These are phyloP conservation scores for Zelostemma sp. DNA, from an alignment of 1,140 invertebrate genomes.

Conservation along the genomic window DNA sequence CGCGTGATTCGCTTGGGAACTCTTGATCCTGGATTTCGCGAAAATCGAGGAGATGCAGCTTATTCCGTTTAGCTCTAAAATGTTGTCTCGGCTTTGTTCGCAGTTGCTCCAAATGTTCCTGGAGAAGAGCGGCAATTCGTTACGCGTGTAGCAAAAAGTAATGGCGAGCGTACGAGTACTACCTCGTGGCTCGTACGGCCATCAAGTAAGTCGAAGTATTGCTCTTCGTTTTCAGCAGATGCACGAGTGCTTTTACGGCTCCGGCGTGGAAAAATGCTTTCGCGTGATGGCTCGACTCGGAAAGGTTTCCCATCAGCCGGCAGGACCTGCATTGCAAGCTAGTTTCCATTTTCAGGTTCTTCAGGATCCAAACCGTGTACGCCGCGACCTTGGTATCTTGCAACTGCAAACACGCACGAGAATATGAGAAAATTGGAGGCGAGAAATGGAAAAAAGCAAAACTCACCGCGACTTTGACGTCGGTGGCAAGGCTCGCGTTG, in stretches of 20 bases:
- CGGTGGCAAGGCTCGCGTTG: slow-evolving; percentile 49
- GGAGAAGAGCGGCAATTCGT: no score
- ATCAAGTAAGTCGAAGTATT: slow-evolving; percentile 54
- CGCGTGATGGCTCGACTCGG: slow-evolving; percentile 55
- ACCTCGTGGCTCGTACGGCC: slow-evolving; percentile 60
- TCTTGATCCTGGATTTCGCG: slow-evolving; percentile 38
- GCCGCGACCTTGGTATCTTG: slow-evolving; percentile 48
- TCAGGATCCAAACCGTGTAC: slow-evolving; percentile 54
- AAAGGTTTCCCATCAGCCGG: slow-evolving; percentile 61
- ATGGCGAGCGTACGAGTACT: no score
- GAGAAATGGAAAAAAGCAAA: slow-evolving; percentile 7
- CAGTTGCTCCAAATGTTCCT: slow-evolving; percentile 60
- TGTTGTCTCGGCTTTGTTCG: slow-evolving; percentile 51
- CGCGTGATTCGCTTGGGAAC: slow-evolving; percentile 33
- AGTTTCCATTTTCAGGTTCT: slow-evolving; percentile 45
- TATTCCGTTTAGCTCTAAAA: slow-evolving; percentile 50
- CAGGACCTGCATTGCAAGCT: slow-evolving; percentile 60
- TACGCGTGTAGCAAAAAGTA: no score
- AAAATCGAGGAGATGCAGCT: slow-evolving; percentile 50
- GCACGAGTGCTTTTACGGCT: slow-evolving; percentile 37
- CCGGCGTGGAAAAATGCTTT: slow-evolving; percentile 53
- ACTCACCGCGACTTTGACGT: slow-evolving; percentile 55
- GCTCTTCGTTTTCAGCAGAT: slow-evolving; percentile 43
- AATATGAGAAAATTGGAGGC: slow-evolving; percentile 3
- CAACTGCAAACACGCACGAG: slow-evolving; percentile 46